A percentile compares a stretch with the other conserved stretches of the same genome.
Conservation (phyloP, 2,888 invertebrate species). For the Poecilus cupreus region DNA sequence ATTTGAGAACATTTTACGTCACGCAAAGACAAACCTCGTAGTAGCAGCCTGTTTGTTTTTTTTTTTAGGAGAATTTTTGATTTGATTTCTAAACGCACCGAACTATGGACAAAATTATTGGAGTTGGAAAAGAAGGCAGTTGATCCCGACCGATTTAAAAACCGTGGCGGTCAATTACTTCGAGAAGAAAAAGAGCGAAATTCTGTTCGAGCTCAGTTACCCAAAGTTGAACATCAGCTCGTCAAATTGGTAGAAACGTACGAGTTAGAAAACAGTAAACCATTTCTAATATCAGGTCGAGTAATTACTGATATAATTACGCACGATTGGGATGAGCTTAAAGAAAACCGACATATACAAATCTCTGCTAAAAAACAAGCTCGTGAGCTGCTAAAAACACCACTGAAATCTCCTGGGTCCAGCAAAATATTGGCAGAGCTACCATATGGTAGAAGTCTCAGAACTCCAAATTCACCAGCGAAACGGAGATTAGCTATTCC, state of each 20-base stretch:
- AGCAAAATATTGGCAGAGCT: not conserved
- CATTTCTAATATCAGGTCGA: slow-evolving; percentile 80
- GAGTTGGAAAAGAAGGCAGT: slow-evolving; percentile 84
- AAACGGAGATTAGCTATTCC: slow-evolving; percentile 42
- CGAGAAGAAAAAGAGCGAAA: slow-evolving; percentile 93
- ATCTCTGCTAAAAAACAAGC: slow-evolving; percentile 75
- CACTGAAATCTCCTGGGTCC: slow-evolving; percentile 59
- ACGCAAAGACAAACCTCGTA: too few species aligned
- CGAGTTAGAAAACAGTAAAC: slow-evolving; percentile 74
- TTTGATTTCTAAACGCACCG: slow-evolving; percentile 79
- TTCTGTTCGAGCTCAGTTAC: slow-evolving; percentile 81
- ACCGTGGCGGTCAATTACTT: slow-evolving; percentile 90
- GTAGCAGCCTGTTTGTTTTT: too few species aligned
- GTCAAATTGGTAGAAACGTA: slow-evolving; percentile 75
- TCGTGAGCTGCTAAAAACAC: slow-evolving; percentile 63
- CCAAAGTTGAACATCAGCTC: slow-evolving; percentile 83
- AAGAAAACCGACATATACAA: slow-evolving; percentile 75
- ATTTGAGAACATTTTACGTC: too few species aligned
- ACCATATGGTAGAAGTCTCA: not conserved
- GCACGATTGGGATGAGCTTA: slow-evolving; percentile 78
- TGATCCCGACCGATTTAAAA: slow-evolving; percentile 89
- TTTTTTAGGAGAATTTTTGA: slow-evolving; percentile 73
- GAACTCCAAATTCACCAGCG: not conserved
- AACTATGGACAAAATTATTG: slow-evolving; percentile 84
- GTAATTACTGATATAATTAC: slow-evolving; percentile 78